A percentile compares a stretch with the other conserved stretches of the same genome.
Evolutionary conservation across 2,797 vertebrate genomes (phyloP).

Genomic region (Rhynchonycteris naso): DNA sequence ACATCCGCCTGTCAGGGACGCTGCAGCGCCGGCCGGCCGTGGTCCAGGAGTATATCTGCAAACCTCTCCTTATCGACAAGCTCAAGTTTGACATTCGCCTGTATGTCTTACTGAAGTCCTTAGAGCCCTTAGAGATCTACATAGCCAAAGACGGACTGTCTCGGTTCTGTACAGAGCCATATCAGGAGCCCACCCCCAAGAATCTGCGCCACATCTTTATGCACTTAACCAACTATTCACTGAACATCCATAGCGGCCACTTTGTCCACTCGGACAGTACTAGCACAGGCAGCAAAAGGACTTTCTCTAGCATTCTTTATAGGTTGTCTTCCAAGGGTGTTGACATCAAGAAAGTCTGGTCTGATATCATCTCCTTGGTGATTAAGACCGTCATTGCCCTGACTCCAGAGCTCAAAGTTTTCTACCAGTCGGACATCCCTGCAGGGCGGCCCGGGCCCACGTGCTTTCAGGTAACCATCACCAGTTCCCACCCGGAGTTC

Average conservation of each 20-base stretch:
- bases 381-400: conserved; percentile 97
- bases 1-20: conserved; percentile 88
- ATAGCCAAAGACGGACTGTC: conserved; percentile 98
- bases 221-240: conserved; percentile 98
- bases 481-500: not conserved
- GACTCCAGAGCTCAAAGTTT: conserved; percentile 95
- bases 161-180: conserved; percentile 97
- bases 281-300: conserved; percentile 97
- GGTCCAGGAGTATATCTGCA: conserved; percentile 97
- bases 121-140: conserved; percentile 97
- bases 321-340: conserved; percentile 93
- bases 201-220: conserved; percentile 97
- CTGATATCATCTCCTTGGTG: conserved; percentile 96
- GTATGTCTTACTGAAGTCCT: conserved; percentile 95
- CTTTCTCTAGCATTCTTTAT: conserved; percentile 95
- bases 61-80: conserved; percentile 96
- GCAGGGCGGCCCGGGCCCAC: conserved; percentile 95
- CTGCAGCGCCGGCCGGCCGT: conserved; percentile 92
- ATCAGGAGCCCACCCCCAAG: conserved; percentile 95
- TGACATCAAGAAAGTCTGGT: conserved; percentile 97
- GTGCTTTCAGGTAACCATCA: conserved; percentile 94
- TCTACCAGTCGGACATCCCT: conserved; percentile 96
- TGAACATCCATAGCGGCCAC: conserved; percentile 96
- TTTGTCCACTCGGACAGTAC: conserved; percentile 95
- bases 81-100: conserved; percentile 98